Evolutionary conservation across 1,140 invertebrate species (phyloP).

Genomic region (Sycophila sp.): DNA sequence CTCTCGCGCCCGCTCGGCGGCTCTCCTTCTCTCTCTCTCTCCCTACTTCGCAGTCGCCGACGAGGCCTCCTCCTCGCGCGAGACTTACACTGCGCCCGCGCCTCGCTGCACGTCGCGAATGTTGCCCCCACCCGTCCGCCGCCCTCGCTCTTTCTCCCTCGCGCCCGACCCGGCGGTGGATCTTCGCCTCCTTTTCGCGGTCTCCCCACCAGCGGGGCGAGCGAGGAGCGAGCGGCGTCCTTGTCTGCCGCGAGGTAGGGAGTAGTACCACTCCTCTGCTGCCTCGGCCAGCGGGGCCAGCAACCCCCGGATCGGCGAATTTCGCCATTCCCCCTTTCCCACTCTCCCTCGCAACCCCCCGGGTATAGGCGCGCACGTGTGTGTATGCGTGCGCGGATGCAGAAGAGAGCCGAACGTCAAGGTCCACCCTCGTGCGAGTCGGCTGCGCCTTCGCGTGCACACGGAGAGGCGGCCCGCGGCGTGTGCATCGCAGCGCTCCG

Average conservation of each 20-base stretch:
- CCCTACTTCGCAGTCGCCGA: conserved; percentile 38
- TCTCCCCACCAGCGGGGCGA: neutral
- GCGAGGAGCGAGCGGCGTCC: neutral
- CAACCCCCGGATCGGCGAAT: neutral
- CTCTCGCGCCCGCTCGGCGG: neutral
- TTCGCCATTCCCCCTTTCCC: neutral
- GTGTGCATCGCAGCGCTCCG: too few relatives aligned
- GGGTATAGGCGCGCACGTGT: too few relatives aligned
- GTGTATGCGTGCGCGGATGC: neutral
- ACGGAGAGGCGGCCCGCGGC: too few relatives aligned
- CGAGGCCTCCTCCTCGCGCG: conserved; percentile 39
- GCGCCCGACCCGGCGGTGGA: too few relatives aligned
- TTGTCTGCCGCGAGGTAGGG: conserved; percentile 35
- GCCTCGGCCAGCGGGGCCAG: neutral
- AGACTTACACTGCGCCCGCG: conserved; percentile 13
- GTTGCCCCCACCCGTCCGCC: too few relatives aligned
- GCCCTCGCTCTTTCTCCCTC: conserved; percentile 27
- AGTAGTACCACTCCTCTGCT: too few relatives aligned
- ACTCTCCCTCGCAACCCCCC: neutral
- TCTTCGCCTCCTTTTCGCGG: conserved; percentile 13
- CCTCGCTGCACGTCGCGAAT: conserved; percentile 49
- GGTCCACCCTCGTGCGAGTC: conserved; percentile 18
- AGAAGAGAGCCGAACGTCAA: conserved; percentile 12
- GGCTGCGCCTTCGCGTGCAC: neutral
- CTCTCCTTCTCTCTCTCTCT: neutral